Percentiles rank a stretch among this genome's conserved stretches.
These are phyloP conservation scores for Ranitomeya variabilis DNA, from an alignment of 2,113 vertebrate species.

Conservation along the genomic window DNA sequence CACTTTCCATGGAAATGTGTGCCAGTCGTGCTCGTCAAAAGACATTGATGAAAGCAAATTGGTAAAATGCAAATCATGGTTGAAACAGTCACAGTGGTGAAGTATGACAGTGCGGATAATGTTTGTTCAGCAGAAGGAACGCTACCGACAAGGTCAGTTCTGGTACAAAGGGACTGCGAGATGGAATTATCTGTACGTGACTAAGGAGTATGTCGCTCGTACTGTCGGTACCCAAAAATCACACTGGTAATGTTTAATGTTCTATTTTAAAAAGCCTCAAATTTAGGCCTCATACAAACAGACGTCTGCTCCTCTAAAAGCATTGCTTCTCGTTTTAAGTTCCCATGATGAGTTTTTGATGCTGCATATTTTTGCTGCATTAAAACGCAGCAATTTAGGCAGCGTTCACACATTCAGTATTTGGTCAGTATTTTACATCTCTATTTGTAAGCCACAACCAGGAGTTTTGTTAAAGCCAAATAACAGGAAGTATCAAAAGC, in stretches of 20 bases:
- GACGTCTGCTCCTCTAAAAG: too few species aligned
- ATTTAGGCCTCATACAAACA: too few species aligned
- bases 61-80: slow-evolving; percentile 48
- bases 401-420: too few species aligned
- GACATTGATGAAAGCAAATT: slow-evolving; percentile 40
- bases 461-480: too few species aligned
- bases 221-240: not conserved
- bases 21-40: slow-evolving; percentile 52
- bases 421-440: too few species aligned
- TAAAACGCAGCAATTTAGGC: too few species aligned
- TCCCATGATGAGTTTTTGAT: too few species aligned
- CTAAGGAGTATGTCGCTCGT: not conserved
- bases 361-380: too few species aligned
- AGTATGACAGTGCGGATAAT: not conserved
- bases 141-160: not conserved
- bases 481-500: too few species aligned
- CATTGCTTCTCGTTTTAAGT: too few species aligned
- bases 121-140: not conserved
- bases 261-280: too few species aligned
- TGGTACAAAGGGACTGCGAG: not conserved
- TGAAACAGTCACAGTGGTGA: slow-evolving; percentile 4
- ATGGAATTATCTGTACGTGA: not conserved
- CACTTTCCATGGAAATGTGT: slow-evolving; percentile 61
- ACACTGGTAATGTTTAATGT: not conserved
- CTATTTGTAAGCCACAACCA: too few species aligned